Evolutionary conservation across 2,888 invertebrate species (phyloP), one percentile per base, ranked within the genome.

Genomic region (Ornithoptera alexandrae): DNA sequence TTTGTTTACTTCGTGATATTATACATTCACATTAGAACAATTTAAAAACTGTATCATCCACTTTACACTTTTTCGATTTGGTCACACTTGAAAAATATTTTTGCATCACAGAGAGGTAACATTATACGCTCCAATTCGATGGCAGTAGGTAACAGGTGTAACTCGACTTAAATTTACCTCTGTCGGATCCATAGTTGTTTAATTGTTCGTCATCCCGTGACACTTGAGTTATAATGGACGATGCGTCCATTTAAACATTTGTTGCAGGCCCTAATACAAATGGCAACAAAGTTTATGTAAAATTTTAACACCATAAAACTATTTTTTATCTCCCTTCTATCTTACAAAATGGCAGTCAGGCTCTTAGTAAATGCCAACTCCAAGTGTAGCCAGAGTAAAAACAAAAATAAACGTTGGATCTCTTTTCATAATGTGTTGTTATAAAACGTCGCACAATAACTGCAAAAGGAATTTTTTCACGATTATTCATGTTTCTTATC

Each of bases 191-290:
- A 94, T 96, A 96, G 94, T 96, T 97, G 94, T 96, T 97, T 94
- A 97, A 95, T 94, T 97, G 96, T 94, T 98, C 98, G 95, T 98
- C 98, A 96, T 98, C 98, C 95, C 97, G 96, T 94, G 97, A 97
- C 95, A 98, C 98, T 96, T 98, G 97, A 94, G 98, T 97, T 94
- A 98, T 98, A 95, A 98, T 98, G 96, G 98, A 98, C 97, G 98
- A 97, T 96, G 97, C 97, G 97, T 98, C 98, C 98, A 97, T 97
- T 93, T 93, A 93, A 91, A 92, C 93, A 93, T 93, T 92, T 92
- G 90, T 88, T 93, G 89, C 86, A 86, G 84, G 89, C 87, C 91
- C 82, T 89, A 87, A 84, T 84, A 88, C 81, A 89, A 92, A 90
- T 87, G 91, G 93, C 88, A 91, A 92, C 87, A 82, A 83, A 84